A percentile compares a stretch with the other conserved stretches of the same genome.
These are phyloP conservation scores for Leptinotarsa peninsularis DNA, from an alignment of 2,888 invertebrate species.

Conservation along the genomic window DNA sequence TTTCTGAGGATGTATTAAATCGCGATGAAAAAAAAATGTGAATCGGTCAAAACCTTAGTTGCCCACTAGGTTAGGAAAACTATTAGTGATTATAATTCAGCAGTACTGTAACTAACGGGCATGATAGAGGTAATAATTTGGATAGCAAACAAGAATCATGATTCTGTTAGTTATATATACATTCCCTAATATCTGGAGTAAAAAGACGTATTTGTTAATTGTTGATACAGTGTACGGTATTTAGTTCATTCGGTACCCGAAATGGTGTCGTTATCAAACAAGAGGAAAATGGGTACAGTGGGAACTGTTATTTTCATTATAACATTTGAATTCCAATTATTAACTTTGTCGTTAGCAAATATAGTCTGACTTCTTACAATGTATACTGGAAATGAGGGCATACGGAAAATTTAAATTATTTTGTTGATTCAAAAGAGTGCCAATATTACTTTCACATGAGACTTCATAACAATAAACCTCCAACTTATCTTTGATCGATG, in stretches of 20 bases:
- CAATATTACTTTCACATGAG: neutral
- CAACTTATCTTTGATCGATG: too few species aligned
- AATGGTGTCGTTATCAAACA: conserved; percentile 23
- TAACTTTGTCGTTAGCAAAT: conserved; percentile 13
- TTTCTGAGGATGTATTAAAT: conserved; percentile 27
- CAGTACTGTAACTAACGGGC: conserved; percentile 56
- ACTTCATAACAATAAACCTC: neutral
- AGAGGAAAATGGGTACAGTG: conserved; percentile 20
- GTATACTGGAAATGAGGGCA: neutral
- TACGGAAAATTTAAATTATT: neutral
- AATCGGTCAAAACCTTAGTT: conserved; percentile 46
- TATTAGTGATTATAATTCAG: conserved; percentile 54
- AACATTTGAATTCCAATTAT: conserved; percentile 25
- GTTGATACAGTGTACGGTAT: conserved; percentile 18
- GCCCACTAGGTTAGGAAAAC: conserved; percentile 37
- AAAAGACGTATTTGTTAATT: conserved; percentile 27
- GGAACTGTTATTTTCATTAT: conserved; percentile 27
- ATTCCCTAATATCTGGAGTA: conserved; percentile 51
- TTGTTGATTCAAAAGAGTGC: neutral
- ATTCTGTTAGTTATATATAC: conserved; percentile 59
- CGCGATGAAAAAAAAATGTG: conserved; percentile 34
- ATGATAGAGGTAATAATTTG: conserved; percentile 57
- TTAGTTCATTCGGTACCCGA: conserved; percentile 3
- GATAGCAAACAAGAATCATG: conserved; percentile 56
- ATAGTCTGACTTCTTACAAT: neutral